Evolutionary conservation across 1,140 invertebrate species (phyloP).

Genomic region (Solen grandis): DNA sequence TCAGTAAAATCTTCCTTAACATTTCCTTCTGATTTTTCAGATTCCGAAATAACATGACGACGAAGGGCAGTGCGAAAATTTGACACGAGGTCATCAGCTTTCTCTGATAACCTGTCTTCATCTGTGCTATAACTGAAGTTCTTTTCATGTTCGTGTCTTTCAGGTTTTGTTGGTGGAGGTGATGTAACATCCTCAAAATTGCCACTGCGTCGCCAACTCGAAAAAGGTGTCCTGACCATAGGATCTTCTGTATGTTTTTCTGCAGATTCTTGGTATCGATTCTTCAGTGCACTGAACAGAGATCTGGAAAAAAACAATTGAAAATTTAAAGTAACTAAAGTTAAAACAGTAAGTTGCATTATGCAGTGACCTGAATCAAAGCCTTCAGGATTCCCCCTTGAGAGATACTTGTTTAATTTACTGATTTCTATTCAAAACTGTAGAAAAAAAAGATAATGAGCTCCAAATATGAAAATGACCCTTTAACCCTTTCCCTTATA

Average conservation of each 20-base stretch:
- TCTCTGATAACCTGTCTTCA: not conserved
- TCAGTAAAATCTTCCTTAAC: slow-evolving; percentile 5
- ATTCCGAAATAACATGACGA: slow-evolving; percentile 53
- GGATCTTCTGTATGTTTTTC: slow-evolving; percentile 48
- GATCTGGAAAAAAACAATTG: slow-evolving; percentile 15
- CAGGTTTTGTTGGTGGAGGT: slow-evolving; percentile 19
- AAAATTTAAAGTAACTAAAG: too few relatives aligned
- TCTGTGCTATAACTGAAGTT: not conserved
- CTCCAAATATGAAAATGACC: too few relatives aligned
- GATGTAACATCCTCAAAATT: slow-evolving; percentile 48
- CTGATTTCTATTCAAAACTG: too few relatives aligned
- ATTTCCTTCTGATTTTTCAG: slow-evolving; percentile 26
- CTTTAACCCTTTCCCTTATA: too few relatives aligned
- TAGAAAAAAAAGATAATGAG: too few relatives aligned
- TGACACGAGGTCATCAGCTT: slow-evolving; percentile 28
- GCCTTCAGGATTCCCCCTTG: too few relatives aligned
- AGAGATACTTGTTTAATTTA: too few relatives aligned
- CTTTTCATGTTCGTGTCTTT: not conserved
- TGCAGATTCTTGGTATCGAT: slow-evolving; percentile 47
- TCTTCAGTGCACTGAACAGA: slow-evolving; percentile 42
- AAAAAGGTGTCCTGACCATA: slow-evolving; percentile 40
- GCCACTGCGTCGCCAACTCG: slow-evolving; percentile 53
- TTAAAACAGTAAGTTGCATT: too few relatives aligned
- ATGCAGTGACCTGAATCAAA: too few relatives aligned
- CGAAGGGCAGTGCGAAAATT: slow-evolving; percentile 50